A percentile compares a stretch with the other conserved stretches of the same genome.
Conservation (phyloP, 2,888 invertebrate genomes). For the Eupelmus urozonus region DNA sequence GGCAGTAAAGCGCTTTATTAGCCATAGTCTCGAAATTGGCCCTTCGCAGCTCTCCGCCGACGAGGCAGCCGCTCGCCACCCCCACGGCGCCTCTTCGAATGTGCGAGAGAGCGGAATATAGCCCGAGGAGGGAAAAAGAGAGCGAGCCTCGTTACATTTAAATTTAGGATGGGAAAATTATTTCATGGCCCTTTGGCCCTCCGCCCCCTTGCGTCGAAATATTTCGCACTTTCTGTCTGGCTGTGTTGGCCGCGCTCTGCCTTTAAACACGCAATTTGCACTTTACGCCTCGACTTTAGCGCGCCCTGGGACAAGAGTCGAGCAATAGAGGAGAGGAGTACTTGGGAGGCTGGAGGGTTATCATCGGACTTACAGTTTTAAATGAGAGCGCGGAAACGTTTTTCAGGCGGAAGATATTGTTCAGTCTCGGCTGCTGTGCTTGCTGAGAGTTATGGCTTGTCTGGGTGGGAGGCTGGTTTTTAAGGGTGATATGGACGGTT, state of each 20-base stretch:
- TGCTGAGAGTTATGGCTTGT: too few species aligned
- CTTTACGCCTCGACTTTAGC: constrained; percentile 24
- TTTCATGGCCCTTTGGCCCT: constrained; percentile 36
- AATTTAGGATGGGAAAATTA: constrained; percentile 50
- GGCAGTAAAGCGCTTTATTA: constrained; percentile 61
- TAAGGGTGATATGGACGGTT: too few species aligned
- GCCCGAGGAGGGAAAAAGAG: constrained; percentile 1
- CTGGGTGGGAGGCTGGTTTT: too few species aligned
- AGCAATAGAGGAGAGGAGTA: too few species aligned
- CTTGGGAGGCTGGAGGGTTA: neutral
- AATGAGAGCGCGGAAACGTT: neutral
- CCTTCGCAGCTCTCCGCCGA: constrained; percentile 28
- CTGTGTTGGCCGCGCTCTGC: too few species aligned
- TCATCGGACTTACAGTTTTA: constrained; percentile 32
- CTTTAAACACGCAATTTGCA: constrained; percentile 36
- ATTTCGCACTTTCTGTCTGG: too few species aligned
- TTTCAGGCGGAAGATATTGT: neutral
- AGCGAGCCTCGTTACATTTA: constrained; percentile 45
- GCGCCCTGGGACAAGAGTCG: neutral
- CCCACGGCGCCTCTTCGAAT: neutral
- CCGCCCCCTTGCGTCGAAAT: constrained; percentile 5
- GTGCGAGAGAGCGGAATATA: neutral
- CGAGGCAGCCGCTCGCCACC: neutral
- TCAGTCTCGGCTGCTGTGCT: too few species aligned
- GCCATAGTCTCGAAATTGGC: constrained; percentile 60